Conservation (phyloP, 2,797 vertebrate species). For the Xerus rutilus region DNA sequence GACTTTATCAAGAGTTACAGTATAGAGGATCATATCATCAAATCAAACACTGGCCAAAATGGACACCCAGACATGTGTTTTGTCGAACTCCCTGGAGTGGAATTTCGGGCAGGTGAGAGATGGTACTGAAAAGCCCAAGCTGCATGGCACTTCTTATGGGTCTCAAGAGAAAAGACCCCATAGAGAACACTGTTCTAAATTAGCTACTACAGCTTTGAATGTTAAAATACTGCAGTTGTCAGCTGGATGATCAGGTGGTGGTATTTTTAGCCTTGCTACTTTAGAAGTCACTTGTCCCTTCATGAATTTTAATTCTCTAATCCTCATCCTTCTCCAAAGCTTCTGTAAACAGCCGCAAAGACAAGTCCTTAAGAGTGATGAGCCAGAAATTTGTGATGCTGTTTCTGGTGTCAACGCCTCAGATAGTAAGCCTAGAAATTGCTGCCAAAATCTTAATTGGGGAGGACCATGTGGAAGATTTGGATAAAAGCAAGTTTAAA, state of each 20-base stretch:
- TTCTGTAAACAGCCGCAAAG: slow-evolving; percentile 96
- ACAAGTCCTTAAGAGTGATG: slow-evolving; percentile 98
- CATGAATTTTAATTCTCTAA: slow-evolving; percentile 78
- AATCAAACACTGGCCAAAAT: slow-evolving; percentile 74
- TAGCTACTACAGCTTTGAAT: background rate
- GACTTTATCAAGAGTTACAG: slow-evolving; percentile 88
- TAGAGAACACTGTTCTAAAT: background rate
- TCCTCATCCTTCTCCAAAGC: slow-evolving; percentile 87
- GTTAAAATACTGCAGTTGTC: slow-evolving; percentile 41
- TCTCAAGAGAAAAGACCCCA: background rate
- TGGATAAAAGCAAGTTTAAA: slow-evolving; percentile 98
- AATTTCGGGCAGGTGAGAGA: slow-evolving; percentile 94
- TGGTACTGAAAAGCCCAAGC: background rate
- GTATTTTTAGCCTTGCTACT: slow-evolving; percentile 75
- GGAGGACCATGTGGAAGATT: slow-evolving; percentile 94
- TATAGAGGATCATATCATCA: slow-evolving; percentile 87
- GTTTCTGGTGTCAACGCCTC: slow-evolving; percentile 95
- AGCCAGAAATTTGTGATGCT: slow-evolving; percentile 99
- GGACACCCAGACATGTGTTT: slow-evolving; percentile 93
- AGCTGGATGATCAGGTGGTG: background rate
- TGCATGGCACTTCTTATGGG: background rate
- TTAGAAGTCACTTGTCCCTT: slow-evolving; percentile 69
- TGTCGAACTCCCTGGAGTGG: slow-evolving; percentile 94
- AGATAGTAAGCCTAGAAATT: slow-evolving; percentile 96
- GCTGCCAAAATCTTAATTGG: slow-evolving; percentile 98